Conservation (phyloP, 2,888 invertebrate genomes). For the Catocala fraxini region DNA sequence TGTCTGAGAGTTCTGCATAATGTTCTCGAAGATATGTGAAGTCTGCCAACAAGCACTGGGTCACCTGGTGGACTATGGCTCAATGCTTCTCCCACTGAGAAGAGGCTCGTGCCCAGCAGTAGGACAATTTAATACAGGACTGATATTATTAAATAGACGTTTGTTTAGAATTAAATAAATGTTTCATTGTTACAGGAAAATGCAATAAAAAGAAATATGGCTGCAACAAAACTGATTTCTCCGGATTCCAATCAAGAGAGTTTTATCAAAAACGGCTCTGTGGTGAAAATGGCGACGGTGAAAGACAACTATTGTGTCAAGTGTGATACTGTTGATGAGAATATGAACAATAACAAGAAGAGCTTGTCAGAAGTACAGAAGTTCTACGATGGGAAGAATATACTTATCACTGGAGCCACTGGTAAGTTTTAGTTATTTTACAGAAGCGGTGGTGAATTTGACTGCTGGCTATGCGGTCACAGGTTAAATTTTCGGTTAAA, state of each 20-base stretch:
- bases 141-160: too few relatives aligned
- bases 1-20: too few relatives aligned
- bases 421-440: constrained; percentile 66
- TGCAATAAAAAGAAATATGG: constrained; percentile 35
- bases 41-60: too few relatives aligned
- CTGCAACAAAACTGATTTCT: constrained; percentile 27
- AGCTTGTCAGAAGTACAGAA: constrained; percentile 80
- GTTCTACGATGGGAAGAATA: constrained; percentile 87
- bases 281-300: constrained; percentile 1
- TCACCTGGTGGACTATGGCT: too few relatives aligned
- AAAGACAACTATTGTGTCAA: constrained; percentile 37
- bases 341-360: constrained; percentile 54
- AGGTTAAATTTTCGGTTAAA: too few relatives aligned
- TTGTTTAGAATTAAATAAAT: too few relatives aligned
- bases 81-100: too few relatives aligned
- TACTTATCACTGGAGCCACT: constrained; percentile 89
- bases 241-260: constrained; percentile 22
- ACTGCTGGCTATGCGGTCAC: too few relatives aligned
- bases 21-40: too few relatives aligned
- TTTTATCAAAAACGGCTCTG: constrained; percentile 24
- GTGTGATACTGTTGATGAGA: constrained; percentile 51
- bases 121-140: too few relatives aligned
- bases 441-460: not conserved
- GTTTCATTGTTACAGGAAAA: constrained; percentile 47
- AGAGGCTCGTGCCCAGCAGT: too few relatives aligned